Evolutionary conservation across 1,140 invertebrate genomes (phyloP), one percentile per base, ranked within the genome.

Genomic region (Drosophila kikkawai): DNA sequence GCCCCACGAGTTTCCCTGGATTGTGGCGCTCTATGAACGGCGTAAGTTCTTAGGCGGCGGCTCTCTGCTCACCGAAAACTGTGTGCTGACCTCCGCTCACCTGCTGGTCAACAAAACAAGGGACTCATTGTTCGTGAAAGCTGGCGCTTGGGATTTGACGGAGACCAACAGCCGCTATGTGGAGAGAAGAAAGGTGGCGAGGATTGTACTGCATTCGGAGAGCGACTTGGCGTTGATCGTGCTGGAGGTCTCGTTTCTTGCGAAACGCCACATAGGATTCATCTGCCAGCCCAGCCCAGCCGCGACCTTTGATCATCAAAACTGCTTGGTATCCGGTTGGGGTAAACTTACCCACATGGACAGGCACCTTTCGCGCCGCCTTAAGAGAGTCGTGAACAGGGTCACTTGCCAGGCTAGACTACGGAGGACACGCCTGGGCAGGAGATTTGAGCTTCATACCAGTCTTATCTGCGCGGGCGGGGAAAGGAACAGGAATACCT

Each of bases 401-500:
- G 42, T 50, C 0, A 41, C 65, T 0, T 95, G 95, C 77, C 82
- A 94, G 63, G 39, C 29, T 0, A 60, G 82, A 19, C 91, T 95
- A 15, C 84, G 91, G 32, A 79, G 74, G 6, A 94, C 94, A 60
- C 15, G 93, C 19, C 84, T 94, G n/a, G 93, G 93, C 13, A 44
- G 41, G 1, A 74, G 71, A 22, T 95, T 93, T 79, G 80, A 75
- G 7, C 82, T 95, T 7, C 80, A 94, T 73, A 41, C 73, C 4
- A 92, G 92, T 22, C 93, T 94, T 61, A 64, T 94, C 1, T 94
- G 94, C 65, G 94, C 94, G 7, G 94, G 94, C 8, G 96, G 96
- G 1, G 95, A 96, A 79, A 94, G 94, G 68, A 95, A 95, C 15
- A 95, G 95, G 69, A 96, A 96, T 63, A 94, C 95, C 0, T 95